Conservation (phyloP, 30 jellyfish, hydroid and myxozoan species). For the Nemopilema nomurai region DNA sequence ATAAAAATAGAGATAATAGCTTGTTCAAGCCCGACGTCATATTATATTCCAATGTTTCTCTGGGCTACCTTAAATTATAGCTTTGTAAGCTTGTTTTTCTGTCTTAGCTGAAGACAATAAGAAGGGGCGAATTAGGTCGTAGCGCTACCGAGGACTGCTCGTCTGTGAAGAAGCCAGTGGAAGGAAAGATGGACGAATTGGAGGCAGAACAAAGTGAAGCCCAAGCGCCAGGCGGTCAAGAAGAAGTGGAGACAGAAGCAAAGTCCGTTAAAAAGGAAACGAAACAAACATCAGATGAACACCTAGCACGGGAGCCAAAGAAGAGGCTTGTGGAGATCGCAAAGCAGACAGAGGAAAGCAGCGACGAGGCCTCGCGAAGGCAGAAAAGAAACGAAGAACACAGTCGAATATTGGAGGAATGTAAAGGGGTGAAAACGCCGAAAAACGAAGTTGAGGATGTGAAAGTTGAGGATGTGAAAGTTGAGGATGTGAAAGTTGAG, state of each 20-base stretch:
- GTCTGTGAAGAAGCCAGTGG: background rate
- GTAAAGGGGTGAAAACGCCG: slow-evolving; percentile 9
- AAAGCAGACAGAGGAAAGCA: background rate
- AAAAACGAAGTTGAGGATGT: slow-evolving; percentile 7
- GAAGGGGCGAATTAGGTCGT: slow-evolving; percentile 20
- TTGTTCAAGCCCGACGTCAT: too few species aligned
- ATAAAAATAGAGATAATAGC: too few species aligned
- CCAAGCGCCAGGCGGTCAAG: background rate
- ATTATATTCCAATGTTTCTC: background rate
- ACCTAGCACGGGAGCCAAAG: background rate
- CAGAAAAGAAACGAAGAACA: slow-evolving; percentile 55
- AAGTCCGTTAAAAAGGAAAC: background rate
- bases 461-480: background rate
- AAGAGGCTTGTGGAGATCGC: slow-evolving; percentile 11
- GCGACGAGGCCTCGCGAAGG: slow-evolving; percentile 6
- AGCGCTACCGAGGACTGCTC: slow-evolving; percentile 26
- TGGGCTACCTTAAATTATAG: background rate
- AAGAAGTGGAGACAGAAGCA: background rate
- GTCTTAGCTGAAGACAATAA: slow-evolving; percentile 45
- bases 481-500: slow-evolving; percentile 21
- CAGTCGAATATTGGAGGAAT: slow-evolving; percentile 26
- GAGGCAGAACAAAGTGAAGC: background rate
- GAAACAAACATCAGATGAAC: background rate
- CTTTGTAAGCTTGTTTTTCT: background rate
- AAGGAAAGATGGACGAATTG: background rate